Percentiles rank a stretch among this genome's conserved stretches.
phyloP scores from a whole-genome alignment of 2,113 vertebrate genomes.

The Sakesphorus luctuosus region DNA sequence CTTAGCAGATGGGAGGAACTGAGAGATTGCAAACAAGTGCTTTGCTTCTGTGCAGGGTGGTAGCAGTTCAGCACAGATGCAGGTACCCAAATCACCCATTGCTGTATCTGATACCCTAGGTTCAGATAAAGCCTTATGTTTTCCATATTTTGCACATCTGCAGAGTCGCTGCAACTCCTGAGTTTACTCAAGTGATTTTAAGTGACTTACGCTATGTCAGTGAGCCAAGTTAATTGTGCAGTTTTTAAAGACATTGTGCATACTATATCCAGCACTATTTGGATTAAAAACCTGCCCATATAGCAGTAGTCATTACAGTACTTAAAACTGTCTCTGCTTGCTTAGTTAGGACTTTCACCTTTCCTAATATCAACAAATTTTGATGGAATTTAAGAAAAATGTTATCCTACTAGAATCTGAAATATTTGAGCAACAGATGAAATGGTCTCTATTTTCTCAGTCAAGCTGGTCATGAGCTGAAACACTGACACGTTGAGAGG shows the following conservation, averaged over 20 bases:
- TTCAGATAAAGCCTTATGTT: background rate
- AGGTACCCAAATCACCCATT: background rate
- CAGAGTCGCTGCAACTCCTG: background rate
- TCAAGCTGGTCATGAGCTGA: background rate
- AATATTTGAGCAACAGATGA: background rate
- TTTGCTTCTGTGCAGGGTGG: background rate
- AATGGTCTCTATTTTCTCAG: background rate
- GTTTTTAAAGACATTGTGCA: fast-evolving
- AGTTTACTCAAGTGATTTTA: background rate
- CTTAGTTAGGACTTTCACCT: background rate
- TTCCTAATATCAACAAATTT: background rate
- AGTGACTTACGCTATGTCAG: background rate
- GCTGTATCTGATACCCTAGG: background rate
- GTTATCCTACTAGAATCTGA: background rate
- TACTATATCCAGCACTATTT: background rate
- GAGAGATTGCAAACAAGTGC: background rate
- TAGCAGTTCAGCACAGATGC: background rate
- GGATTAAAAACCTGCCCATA: background rate
- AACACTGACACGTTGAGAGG: background rate
- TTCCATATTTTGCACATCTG: background rate
- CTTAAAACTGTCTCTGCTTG: background rate
- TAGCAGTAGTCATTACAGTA: background rate
- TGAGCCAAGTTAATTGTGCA: background rate
- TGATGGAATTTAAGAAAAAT: background rate
- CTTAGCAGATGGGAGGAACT: background rate